Percentiles rank a stretch among this genome's conserved stretches.
phyloP scores from a whole-genome alignment of 1,140 invertebrate genomes.

The Leguminivora glycinivorella region DNA sequence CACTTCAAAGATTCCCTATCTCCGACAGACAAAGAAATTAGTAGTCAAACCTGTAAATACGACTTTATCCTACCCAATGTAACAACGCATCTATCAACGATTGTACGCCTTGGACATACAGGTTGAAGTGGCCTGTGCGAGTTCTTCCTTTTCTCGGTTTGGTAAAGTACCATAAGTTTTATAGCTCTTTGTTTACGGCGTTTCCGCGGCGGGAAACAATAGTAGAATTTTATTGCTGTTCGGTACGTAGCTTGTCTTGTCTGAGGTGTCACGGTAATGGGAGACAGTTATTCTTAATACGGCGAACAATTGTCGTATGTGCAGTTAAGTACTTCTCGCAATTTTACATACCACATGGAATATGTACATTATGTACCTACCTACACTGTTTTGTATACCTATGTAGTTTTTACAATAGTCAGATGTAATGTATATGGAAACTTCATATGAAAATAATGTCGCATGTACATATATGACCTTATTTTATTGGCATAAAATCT shows the following conservation, averaged over 20 bases:
- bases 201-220: constrained; percentile 21
- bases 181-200: constrained; percentile 17
- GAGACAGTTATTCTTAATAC: background rate
- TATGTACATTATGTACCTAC: too few relatives aligned
- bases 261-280: background rate
- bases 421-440: background rate
- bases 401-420: background rate
- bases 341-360: too few relatives aligned
- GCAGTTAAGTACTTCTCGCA: background rate
- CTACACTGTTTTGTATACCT: background rate
- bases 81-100: background rate
- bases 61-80: background rate
- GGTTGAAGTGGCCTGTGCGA: background rate
- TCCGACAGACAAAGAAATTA: constrained; percentile 17
- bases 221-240: constrained; percentile 5
- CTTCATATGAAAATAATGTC: too few relatives aligned
- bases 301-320: background rate
- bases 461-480: too few relatives aligned
- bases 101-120: background rate
- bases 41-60: constrained; percentile 18
- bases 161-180: background rate
- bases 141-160: background rate
- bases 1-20: constrained; percentile 11
- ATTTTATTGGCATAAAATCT: too few relatives aligned
- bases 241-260: constrained; percentile 11